Evolutionary conservation across 2,888 invertebrate species (phyloP), one percentile per base, ranked within the genome.

Genomic region (Leptinotarsa juncta): DNA sequence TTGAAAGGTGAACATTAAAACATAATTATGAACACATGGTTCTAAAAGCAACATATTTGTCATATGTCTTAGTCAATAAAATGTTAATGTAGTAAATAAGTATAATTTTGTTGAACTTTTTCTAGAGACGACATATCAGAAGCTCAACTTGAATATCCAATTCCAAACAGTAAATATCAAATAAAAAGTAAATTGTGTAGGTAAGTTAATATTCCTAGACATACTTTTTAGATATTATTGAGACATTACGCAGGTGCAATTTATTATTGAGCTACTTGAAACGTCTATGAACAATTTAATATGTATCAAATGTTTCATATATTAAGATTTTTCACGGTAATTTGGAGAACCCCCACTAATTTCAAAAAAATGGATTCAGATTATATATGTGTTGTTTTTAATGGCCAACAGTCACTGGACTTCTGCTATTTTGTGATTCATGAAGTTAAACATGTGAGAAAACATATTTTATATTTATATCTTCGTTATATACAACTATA

Each of bases 11-110:
- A n/a, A 65, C 20, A 51, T 71, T 50, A 65, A 48, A 62, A 65
- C 55, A 51, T 62, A 71, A 68, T 62, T 50, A 65, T 70, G 51
- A 55, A 71, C 15, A 32, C 26, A 73, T 53, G 75, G 69, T 72
- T 75, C 72, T 72, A 75, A 66, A 75, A 48, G 72, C 70, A 75
- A 75, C 75, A 75, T 23, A 72, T 67, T 75, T 75, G 75, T 75
- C 75, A 75, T 75, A 75, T 70, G 55, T 73, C 51, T 55, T 70
- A 72, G 75, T 75, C 75, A 75, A 75, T 75, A 65, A 66, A 73
- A 73, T 57, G 62, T 62, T 62, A 62, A 32, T 15, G n/a, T 42
- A 57, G 57, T 62, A 62, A 42, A 32, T 32, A 32, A 62, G 42
- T 42, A 62, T 32, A 32, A 18, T 62, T 62, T n/a, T 26, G 16